Evolutionary conservation across 2,113 vertebrate species (phyloP).

Genomic region (Poeciliopsis occidentalis): DNA sequence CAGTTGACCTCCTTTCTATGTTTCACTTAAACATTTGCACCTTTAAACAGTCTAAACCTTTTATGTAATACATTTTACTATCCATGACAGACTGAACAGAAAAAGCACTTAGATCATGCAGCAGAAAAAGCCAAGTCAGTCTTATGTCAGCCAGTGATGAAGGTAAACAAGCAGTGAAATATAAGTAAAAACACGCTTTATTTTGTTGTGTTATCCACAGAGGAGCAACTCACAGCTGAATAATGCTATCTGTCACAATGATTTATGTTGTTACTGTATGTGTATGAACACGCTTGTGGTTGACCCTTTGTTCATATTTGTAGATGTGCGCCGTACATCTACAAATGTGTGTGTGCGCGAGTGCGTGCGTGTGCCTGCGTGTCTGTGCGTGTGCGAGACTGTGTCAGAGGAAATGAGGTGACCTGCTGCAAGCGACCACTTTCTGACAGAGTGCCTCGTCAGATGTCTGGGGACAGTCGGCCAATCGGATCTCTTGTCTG

Average conservation of each 20-base stretch:
- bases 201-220: slow-evolving; percentile 28
- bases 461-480: slow-evolving; percentile 57
- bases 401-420: slow-evolving; percentile 54
- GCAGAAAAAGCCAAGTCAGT: background rate
- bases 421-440: slow-evolving; percentile 49
- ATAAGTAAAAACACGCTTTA: slow-evolving; percentile 52
- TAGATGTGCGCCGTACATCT: background rate
- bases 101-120: background rate
- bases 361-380: background rate
- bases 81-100: background rate
- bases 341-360: too few species aligned
- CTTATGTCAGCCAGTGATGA: slow-evolving; percentile 28
- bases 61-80: background rate
- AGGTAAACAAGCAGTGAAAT: slow-evolving; percentile 49
- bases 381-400: background rate
- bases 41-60: background rate
- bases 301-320: slow-evolving; percentile 1
- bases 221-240: slow-evolving; percentile 48
- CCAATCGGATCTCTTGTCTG: slow-evolving; percentile 59
- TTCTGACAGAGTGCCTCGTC: slow-evolving; percentile 63
- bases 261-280: slow-evolving; percentile 16
- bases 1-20: background rate
- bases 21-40: background rate
- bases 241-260: slow-evolving; percentile 57
- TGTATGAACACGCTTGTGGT: background rate